Base-by-base conservation (phyloP, 1,140 invertebrate species). In the Drosophila setifemur region DNA sequence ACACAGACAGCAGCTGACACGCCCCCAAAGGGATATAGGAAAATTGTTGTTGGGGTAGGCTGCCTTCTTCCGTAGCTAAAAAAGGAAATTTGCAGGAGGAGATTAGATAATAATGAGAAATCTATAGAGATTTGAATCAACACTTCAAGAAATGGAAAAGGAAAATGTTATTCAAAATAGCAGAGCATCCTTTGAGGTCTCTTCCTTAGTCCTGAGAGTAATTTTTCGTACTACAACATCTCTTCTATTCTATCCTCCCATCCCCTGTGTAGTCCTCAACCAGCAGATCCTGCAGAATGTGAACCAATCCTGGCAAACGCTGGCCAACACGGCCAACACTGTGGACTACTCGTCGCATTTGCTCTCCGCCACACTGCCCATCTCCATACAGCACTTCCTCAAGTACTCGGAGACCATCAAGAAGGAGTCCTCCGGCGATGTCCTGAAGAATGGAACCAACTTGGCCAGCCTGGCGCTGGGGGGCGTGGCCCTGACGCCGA, bases 341-440 rank as follows among this genome's bases (percentile, higher is more conserved):
- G 89, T 90, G 64, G 90, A 90, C 61, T 90, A 90, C 37, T 90
- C 90, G 72, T 90, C 90, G 14, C 90, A 90, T 88, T 77, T 90
- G 74, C 75, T 90, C 55, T 90, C 90, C 42, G 89, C 90, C 74
- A 90, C 89, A 89, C 87, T 90, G 89, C 90, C 90, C 87, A 90
- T 90, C 70, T 90, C 90, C 37, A 90, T 90, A 72, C 90, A 90
- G 55, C 90, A 90, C 77, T 90, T 90, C 75, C 88, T 90, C 48
- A 90, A 90, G 73, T 90, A 90, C 71, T 90, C 90, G 61, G 90
- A 90, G 76, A 90, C 89, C 53, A 90, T 90, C 52, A 90, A 90
- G 69, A 90, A 90, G 71, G 90, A 90, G 75, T 90, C 88, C 60
- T 63, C 87, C 28, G 73, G 81, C 58, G 89, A 90, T 73, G 87